Percentiles rank a stretch among this genome's conserved stretches.
These are phyloP conservation scores for Pogonocherus hispidulus DNA, from an alignment of 2,888 invertebrate species.

Conservation along the genomic window DNA sequence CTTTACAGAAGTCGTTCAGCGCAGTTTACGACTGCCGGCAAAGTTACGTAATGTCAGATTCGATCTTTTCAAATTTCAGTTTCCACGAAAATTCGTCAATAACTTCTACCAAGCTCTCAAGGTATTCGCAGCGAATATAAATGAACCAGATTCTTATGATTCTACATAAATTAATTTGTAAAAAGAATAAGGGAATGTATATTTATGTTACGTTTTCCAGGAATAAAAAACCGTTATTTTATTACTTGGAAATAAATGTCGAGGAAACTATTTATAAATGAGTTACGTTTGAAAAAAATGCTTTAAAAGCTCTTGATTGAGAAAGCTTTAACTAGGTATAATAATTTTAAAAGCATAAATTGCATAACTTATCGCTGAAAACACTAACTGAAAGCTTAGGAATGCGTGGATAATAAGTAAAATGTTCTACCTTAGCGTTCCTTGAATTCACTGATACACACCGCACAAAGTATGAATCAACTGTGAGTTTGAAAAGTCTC, in stretches of 20 bases:
- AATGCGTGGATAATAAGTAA: conserved; percentile 25
- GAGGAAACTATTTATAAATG: neutral
- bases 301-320: conserved; percentile 13
- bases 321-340: conserved; percentile 22
- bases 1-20: conserved; percentile 10
- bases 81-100: neutral
- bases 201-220: too few relatives aligned
- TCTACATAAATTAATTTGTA: neutral
- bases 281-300: neutral
- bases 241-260: neutral
- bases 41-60: conserved; percentile 49
- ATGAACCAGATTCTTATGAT: neutral
- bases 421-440: conserved; percentile 28
- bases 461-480: conserved; percentile 64
- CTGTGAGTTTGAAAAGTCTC: conserved; percentile 60
- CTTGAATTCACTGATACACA: conserved; percentile 57
- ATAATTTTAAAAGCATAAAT: conserved; percentile 35
- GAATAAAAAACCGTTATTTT: neutral
- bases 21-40: conserved; percentile 43
- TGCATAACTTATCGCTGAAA: conserved; percentile 35
- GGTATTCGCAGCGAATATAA: neutral
- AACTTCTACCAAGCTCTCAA: neutral
- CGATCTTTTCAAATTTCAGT: conserved; percentile 46
- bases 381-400: conserved; percentile 33
- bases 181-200: too few relatives aligned